Evolutionary conservation across 1,140 invertebrate genomes (phyloP), one percentile per base, ranked within the genome.

Genomic region (silkworm (Bombyx mori)): DNA sequence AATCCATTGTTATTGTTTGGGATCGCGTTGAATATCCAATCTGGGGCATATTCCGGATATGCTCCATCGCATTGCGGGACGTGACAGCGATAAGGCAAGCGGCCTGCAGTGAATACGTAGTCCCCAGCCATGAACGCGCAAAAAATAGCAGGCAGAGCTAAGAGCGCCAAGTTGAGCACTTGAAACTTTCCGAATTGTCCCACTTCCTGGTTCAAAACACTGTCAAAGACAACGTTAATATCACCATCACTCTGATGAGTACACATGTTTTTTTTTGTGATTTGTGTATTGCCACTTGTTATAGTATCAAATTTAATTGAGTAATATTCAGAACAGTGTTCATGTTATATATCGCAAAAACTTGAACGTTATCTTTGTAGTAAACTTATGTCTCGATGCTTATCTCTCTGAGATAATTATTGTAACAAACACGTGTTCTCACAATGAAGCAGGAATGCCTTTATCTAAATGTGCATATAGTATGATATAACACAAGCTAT

Each of bases 111-210:
- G 53, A 86, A 83, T 66, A 82, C 72, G 49, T 86, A 86, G 46
- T 82, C 80, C 8, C 73, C 77, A 12, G 80, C 79, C 71, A 82
- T 73, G 54, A 78, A 82, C 7, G 73, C 82, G 22, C 79, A 78
- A 18, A 68, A 61, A 1, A 70, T 69, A 2, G 76, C 71, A 1
- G 80, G 76, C 44, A 81, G 47, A 5, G 70, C 55, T 35, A 79
- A 42, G 8, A 86, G 58, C 42, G 74, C 60, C 53, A 83, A 68
- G 58, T 78, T 81, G 53, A 76, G 59, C 5, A 83, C 44, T 63
- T 86, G 80, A 60, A 73, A 86, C 72, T 75, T 77, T 53, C 80
- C 82, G 47, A 83, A 83, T 52, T 73, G 59, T 58, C 79, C 80
- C 35, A 83, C 56, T 69, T 75, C 75, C 60, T 58, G 58, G 52